phyloP scores from a whole-genome alignment of 2,797 vertebrate genomes.

The Coreius guichenoti region DNA sequence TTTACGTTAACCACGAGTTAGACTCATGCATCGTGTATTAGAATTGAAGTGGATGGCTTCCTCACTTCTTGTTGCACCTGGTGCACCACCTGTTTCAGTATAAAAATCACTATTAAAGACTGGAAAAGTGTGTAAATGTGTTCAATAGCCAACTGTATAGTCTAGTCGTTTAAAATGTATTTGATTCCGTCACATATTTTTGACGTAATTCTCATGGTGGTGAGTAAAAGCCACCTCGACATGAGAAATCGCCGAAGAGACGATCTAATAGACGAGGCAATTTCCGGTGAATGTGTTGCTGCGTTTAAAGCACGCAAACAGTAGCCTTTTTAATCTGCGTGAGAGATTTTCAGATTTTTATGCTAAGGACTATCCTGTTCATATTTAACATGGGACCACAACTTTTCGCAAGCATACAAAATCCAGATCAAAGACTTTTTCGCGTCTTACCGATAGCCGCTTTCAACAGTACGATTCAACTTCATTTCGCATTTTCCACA shows the following conservation, averaged over 20 bases:
- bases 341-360: constrained; percentile 72
- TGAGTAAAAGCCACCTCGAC: neutral
- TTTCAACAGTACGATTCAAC: constrained; percentile 33
- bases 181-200: neutral
- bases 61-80: neutral
- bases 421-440: constrained; percentile 74
- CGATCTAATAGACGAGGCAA: neutral
- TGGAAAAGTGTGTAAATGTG: neutral
- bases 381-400: constrained; percentile 77
- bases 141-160: neutral
- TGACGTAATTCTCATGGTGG: neutral
- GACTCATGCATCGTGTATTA: neutral
- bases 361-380: constrained; percentile 76
- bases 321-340: constrained; percentile 76
- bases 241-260: neutral
- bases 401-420: constrained; percentile 81
- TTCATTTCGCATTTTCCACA: constrained; percentile 12
- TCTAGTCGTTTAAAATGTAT: neutral
- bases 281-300: constrained; percentile 36
- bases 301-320: constrained; percentile 71
- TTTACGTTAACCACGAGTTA: neutral
- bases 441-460: constrained; percentile 48
- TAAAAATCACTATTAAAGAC: neutral
- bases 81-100: constrained; percentile 1
- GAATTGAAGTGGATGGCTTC: neutral